Evolutionary conservation across 1,140 invertebrate species (phyloP).

Genomic region (Penaeus japonicus): DNA sequence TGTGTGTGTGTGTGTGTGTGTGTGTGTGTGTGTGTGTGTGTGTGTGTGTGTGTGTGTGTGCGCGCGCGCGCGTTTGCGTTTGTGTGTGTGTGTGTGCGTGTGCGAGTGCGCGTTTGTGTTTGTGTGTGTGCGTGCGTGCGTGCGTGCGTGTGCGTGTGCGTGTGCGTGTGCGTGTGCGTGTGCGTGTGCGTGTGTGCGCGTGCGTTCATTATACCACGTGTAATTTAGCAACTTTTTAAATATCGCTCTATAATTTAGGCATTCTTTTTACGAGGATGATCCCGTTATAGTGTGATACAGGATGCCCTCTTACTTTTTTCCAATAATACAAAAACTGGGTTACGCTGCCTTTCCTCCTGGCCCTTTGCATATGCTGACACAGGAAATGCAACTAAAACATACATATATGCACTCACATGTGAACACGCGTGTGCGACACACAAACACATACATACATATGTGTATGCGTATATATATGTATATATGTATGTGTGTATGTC

Average conservation of each 20-base stretch:
- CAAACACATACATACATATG: not conserved
- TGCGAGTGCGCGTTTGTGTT: not conserved
- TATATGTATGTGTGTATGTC: not conserved
- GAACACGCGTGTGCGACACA: not conserved
- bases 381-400: not conserved
- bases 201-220: not conserved
- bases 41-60: slow-evolving; percentile 18
- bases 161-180: slow-evolving; percentile 1
- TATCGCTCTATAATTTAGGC: too few relatives aligned
- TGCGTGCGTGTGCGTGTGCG: not conserved
- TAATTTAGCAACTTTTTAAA: not conserved
- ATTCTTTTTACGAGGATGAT: too few relatives aligned
- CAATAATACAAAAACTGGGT: too few relatives aligned
- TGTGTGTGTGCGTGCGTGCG: not conserved
- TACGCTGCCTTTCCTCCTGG: not conserved
- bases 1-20: not conserved
- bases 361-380: not conserved
- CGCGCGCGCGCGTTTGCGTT: not conserved
- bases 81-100: slow-evolving; percentile 1
- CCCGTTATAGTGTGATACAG: too few relatives aligned
- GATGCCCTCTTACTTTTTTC: too few relatives aligned
- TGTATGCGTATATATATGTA: not conserved
- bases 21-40: slow-evolving; percentile 20
- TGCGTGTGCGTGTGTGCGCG: not conserved
- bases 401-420: not conserved